Percentiles rank a stretch among this genome's conserved stretches.
Evolutionary conservation across 1,140 invertebrate species (phyloP).

Genomic region (Temnothorax longispinosus): DNA sequence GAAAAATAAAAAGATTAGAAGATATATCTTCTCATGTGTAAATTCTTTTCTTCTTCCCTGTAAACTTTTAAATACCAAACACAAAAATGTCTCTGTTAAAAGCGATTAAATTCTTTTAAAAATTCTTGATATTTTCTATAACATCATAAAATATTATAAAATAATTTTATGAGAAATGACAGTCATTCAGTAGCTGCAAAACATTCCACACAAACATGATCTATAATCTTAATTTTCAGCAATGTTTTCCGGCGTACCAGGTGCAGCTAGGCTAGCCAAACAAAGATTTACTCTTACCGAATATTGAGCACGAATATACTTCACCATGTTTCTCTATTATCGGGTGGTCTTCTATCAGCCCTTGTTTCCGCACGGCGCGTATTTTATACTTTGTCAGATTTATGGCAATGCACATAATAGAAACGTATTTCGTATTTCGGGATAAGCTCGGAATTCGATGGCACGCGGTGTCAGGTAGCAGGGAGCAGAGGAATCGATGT

Average conservation of each 20-base stretch:
- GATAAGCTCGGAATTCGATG: conserved; percentile 43
- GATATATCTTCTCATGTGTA: neutral
- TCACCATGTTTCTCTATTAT: conserved; percentile 52
- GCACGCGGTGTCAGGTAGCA: neutral
- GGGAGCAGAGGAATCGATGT: conserved; percentile 15
- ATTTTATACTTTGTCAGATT: conserved; percentile 48
- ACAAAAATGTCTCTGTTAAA: neutral
- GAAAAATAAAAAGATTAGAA: neutral
- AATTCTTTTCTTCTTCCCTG: neutral
- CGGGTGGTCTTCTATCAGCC: neutral
- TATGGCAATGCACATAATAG: conserved; percentile 37
- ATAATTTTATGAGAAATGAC: neutral
- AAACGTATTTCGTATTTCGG: conserved; percentile 49
- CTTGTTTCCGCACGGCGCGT: conserved; percentile 27
- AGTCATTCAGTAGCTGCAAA: neutral
- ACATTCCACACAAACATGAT: neutral
- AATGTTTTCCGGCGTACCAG: neutral
- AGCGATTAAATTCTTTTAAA: neutral
- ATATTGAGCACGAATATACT: conserved; percentile 32
- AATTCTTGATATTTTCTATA: neutral
- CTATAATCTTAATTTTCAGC: conserved; percentile 7
- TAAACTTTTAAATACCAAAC: neutral
- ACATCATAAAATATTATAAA: neutral
- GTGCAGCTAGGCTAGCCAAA: neutral
- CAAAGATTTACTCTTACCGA: conserved; percentile 46